phyloP scores from a whole-genome alignment of 2,888 invertebrate genomes.

The Drosophila maculinotata region DNA sequence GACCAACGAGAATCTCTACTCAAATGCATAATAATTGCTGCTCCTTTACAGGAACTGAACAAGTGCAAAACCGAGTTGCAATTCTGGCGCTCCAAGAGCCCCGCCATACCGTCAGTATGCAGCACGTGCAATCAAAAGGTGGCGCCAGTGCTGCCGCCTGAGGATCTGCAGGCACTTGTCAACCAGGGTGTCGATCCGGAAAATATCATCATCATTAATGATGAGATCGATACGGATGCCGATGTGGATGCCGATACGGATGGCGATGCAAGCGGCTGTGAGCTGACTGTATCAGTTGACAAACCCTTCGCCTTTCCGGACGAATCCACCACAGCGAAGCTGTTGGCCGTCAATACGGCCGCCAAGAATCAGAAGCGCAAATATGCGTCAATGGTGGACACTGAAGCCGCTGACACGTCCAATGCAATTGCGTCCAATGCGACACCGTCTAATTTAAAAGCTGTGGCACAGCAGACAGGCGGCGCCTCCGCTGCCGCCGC shows the following conservation, averaged over 20 bases:
- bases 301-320: conserved; percentile 82
- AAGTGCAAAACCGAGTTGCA: conserved; percentile 96
- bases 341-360: conserved; percentile 81
- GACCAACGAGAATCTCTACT: neutral
- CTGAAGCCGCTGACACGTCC: conserved; percentile 47
- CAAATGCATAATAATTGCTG: conserved; percentile 3
- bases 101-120: conserved; percentile 90
- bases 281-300: conserved; percentile 19
- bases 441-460: conserved; percentile 49
- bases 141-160: conserved; percentile 85
- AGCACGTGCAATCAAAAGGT: conserved; percentile 90
- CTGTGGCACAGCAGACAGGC: conserved; percentile 16
- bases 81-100: conserved; percentile 95
- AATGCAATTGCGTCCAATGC: conserved; percentile 65
- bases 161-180: conserved; percentile 87
- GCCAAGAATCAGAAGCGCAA: conserved; percentile 83
- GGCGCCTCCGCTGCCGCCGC: conserved; percentile 1
- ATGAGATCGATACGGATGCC: conserved; percentile 79
- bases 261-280: conserved; percentile 56
- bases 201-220: conserved; percentile 84
- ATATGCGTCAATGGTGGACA: conserved; percentile 44
- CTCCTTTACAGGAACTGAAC: conserved; percentile 90
- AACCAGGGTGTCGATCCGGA: conserved; percentile 88
- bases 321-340: conserved; percentile 83
- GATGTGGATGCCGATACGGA: conserved; percentile 21